Base-by-base conservation (phyloP, 2,888 invertebrate species). In the Sturmia bella region DNA sequence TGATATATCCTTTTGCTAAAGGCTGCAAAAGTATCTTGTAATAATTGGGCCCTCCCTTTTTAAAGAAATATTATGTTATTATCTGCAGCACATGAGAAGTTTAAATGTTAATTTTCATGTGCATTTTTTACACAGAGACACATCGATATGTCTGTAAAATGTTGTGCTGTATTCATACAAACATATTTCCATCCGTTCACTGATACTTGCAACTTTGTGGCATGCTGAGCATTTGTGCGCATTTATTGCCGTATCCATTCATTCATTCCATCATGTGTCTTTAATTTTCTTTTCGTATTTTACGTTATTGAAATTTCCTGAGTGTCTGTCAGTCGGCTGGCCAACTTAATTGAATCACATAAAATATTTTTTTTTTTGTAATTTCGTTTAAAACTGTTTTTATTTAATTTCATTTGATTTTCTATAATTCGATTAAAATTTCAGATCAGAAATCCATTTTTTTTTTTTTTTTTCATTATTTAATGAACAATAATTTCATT, bases 301-400 rank as follows among this genome's bases (percentile, higher is more conserved):
- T 68, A 12, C 45, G 54, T 50, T 73, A 79, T 73, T 73, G 59
- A 79, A 79, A 79, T 79, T 79, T 79, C 78, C 72, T 59, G 78
- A 80, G 75, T 75, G 80, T 63, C 61, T 70, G 75, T 52, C 59
- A 66, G 59, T 52, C 12, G 77, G 21, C 70, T 79, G 72, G 66
- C 59, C 59, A 52, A 45, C 45, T 61, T 66, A 79, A 79, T 79
- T 74, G 69, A 75, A 70, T 80, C 64, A 75, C 64, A 64, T 52
- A 64, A 13, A 72, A 32, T 64, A 32, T 79, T 80, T 81, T 48
- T 79, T 80, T 81, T 48, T 32, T 43, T 80, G 24, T 72, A 24
- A 61, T 37, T 48, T 69, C 48, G 24, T 57, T 48, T 66, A 39
- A 32, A 32, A 19, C 12, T 52, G 19, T 17, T 59, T 52, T 69